Evolutionary conservation across 2,888 invertebrate genomes (phyloP).

Genomic region (Platycheirus albimanus): DNA sequence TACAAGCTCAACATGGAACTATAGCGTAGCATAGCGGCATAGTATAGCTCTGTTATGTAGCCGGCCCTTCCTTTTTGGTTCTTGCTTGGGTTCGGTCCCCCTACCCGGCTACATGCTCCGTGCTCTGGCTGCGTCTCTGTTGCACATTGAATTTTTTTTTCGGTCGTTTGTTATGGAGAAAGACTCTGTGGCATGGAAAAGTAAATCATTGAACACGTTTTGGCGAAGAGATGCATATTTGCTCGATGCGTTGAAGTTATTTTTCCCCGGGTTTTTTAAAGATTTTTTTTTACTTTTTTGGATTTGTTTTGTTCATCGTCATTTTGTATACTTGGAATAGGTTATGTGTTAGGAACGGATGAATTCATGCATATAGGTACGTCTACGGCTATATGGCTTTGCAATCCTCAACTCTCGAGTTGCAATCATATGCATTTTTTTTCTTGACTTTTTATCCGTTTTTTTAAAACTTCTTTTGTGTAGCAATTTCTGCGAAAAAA

Average conservation of each 20-base stretch:
- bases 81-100: constrained; percentile 8
- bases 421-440: constrained; percentile 12
- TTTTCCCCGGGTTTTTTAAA: constrained; percentile 1
- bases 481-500: constrained; percentile 26
- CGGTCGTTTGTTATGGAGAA: not conserved
- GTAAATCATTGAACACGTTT: constrained; percentile 73
- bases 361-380: constrained; percentile 62
- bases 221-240: constrained; percentile 60
- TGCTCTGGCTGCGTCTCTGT: constrained; percentile 15
- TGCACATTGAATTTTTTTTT: constrained; percentile 16
- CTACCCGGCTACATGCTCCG: not conserved
- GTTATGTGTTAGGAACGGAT: constrained; percentile 52
- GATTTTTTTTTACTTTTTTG: constrained; percentile 8
- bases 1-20: constrained; percentile 44
- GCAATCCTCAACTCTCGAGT: constrained; percentile 8
- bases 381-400: no score
- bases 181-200: constrained; percentile 45
- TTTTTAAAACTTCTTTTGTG: constrained; percentile 26
- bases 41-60: constrained; percentile 18
- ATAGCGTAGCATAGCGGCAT: constrained; percentile 15
- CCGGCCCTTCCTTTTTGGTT: constrained; percentile 52
- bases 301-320: constrained; percentile 19
- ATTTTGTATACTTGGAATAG: constrained; percentile 27
- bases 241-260: constrained; percentile 51
- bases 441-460: constrained; percentile 7